phyloP scores from a whole-genome alignment of 2,888 invertebrate genomes.

The Drosophila pegasa region DNA sequence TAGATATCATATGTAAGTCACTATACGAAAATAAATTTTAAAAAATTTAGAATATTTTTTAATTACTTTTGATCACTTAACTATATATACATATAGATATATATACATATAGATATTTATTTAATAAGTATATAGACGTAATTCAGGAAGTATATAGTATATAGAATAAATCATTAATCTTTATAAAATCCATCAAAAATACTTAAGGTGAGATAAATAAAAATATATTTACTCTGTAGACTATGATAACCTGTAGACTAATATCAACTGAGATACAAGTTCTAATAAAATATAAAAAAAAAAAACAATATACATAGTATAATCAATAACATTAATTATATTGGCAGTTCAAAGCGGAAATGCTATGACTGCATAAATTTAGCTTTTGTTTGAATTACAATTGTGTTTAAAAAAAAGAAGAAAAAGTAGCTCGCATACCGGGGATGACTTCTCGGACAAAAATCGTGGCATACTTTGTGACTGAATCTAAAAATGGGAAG shows the following conservation, averaged over 20 bases:
- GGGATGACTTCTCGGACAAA: not conserved
- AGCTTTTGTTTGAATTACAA: not conserved
- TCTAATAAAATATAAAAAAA: not conserved
- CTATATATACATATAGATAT: too few species aligned
- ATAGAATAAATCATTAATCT: too few species aligned
- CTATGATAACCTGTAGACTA: not conserved
- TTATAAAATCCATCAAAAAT: too few species aligned
- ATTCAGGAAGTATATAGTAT: not conserved
- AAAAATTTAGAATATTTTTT: not conserved
- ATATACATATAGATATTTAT: too few species aligned
- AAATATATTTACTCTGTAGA: not conserved
- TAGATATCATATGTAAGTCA: too few species aligned
- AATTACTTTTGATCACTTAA: not conserved
- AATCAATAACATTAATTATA: not conserved
- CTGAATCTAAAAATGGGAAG: not conserved
- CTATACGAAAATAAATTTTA: too few species aligned
- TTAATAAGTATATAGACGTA: not conserved
- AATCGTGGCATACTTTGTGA: conserved; percentile 5
- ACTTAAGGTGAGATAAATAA: not conserved
- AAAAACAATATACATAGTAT: not conserved
- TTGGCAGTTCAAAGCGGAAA: not conserved
- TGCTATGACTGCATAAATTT: not conserved
- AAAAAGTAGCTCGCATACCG: conserved; percentile 9
- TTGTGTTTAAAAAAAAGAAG: not conserved
- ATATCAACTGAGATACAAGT: not conserved